These are phyloP conservation scores for Lucilia sericata DNA, from an alignment of 1,140 invertebrate species.

Conservation along the genomic window DNA sequence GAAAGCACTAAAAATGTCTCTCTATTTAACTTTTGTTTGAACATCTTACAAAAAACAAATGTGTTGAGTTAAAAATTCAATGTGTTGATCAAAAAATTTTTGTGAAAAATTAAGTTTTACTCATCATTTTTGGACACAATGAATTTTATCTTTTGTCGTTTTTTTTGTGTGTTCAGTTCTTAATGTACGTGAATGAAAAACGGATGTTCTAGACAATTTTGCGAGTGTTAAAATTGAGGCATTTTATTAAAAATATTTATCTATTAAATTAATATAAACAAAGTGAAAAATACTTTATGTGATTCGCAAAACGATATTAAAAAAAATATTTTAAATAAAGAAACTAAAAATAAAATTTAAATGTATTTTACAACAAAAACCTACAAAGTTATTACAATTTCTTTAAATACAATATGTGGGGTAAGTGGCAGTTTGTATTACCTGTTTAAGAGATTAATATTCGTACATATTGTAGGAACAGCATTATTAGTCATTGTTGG, in stretches of 20 bases:
- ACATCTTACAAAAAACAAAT: not conserved
- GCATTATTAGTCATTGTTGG: conserved; percentile 19
- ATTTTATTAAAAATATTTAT: not conserved
- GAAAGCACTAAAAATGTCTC: not conserved
- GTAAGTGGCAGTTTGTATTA: conserved; percentile 25
- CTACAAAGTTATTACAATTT: conserved; percentile 37
- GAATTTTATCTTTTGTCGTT: conserved; percentile 2
- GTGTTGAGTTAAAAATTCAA: not conserved
- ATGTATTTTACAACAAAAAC: conserved; percentile 33
- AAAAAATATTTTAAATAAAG: not conserved
- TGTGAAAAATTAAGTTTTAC: not conserved
- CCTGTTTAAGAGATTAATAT: not conserved
- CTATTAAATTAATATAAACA: not conserved
- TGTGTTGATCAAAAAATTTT: not conserved
- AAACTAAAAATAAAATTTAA: not conserved
- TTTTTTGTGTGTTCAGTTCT: not conserved
- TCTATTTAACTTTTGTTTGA: not conserved
- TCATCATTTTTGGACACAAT: conserved; percentile 7
- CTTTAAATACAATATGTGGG: conserved; percentile 44
- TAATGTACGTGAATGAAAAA: not conserved
- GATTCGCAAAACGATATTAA: not conserved
- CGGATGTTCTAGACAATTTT: not conserved
- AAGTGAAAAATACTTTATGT: not conserved
- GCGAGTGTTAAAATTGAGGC: too few relatives aligned
- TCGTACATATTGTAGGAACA: not conserved